Base-by-base conservation (phyloP, 1,140 invertebrate genomes). In the Goniozus legneri region DNA sequence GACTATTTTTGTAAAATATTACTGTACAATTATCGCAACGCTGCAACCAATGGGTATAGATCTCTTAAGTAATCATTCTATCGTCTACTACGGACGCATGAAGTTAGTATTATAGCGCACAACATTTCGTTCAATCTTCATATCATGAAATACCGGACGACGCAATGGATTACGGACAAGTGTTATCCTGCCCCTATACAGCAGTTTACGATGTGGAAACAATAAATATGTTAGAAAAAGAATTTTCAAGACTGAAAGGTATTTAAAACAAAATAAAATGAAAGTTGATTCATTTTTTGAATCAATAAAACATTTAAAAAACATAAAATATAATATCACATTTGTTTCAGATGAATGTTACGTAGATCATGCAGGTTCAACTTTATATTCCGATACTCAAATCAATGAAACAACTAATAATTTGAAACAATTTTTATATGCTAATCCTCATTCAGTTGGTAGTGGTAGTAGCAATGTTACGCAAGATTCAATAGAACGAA, bases 301-400 rank as follows among this genome's bases (percentile, higher is more conserved):
- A 3, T 12, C 35, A 31, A 31, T 33, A 15, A 13, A 7, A 8
- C n/a, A 27, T 37, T 21, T 3, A 3, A 15, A 12, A 15, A 3
- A 15, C 1, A 10, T 3, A n/a, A 21, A 6, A n/a, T 31, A 31
- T 30, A 16, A 13, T 6, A 38, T n/a, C 2, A 12, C 20, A 30
- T 39, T 38, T 59, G 44, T 79, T 79, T 41, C 66, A 91, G 88
- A 80, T 49, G 79, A 81, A 61, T 85, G 82, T 45, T 98, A 95
- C 74, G 76, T 97, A 55, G 95, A 97, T 74, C 89, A 97, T 82
- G 88, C 89, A 30, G 94, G 93, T 14, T 80, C 92, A 14, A 87
- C 90, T 16, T 69, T 96, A 20, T 95, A 94, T 68, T 82, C 90
- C 2, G 77, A 85, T 60, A 79, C 75, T 50, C 88, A 94, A 73